Base-by-base conservation (phyloP, 2,113 vertebrate genomes). In the Noctilio leporinus region DNA sequence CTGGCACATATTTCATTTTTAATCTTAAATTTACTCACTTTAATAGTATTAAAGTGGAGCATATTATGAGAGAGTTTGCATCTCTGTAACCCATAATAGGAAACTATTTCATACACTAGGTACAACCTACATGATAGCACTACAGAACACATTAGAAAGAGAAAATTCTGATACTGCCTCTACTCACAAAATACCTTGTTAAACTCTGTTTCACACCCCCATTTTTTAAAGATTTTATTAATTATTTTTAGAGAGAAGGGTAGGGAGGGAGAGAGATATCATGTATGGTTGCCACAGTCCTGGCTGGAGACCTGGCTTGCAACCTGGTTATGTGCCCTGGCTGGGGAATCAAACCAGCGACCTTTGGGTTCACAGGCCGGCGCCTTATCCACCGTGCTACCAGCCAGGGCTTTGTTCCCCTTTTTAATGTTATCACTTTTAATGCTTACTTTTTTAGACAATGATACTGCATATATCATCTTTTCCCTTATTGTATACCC, bases 1-100 rank as follows among this genome's bases (percentile, higher is more conserved):
- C 28, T 28, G 28, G 86, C 19, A 53, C 83, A 84, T 78, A 96
- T 97, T 96, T 97, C 86, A 94, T 92, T 97, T 96, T 96, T 95
- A 94, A 96, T 96, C 95, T 93, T 95, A 96, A 96, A 96, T 64
- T 96, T 76, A 82, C 57, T 95, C 89, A 80, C 87, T 97, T 96
- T 95, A 97, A 96, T 96, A 97, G 93, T 93, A 94, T 95, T 93
- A 91, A 93, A 96, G 72, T 95, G 81, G 72, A 95, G 69, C 28
- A 30, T 49, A 96, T 92, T 81, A 85, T 93, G 77, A 96, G 92
- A 92, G 87, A 95, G 81, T 94, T 82, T 89, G 85, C 80, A 87
- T 88, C 55, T 59, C 57, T 93, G 67, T 95, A 89, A 76, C 65
- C 70, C 72, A 86, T 88, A 96, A 90, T 82, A 82, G 38, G 55